Base-by-base conservation (phyloP, 2,888 invertebrate genomes). In the Mongoloraphidia duomilia region DNA sequence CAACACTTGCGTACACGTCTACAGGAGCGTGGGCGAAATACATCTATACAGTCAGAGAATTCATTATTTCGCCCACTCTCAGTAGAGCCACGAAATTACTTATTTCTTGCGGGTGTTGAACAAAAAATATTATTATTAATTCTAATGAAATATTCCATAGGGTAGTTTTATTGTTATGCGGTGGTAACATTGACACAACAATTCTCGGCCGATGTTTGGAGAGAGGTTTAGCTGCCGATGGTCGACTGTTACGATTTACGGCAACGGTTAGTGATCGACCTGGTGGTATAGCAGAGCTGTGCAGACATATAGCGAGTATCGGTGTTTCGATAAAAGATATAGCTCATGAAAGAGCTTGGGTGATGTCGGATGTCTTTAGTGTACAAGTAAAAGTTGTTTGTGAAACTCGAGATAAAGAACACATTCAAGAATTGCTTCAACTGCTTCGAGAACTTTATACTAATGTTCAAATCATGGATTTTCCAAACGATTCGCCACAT, bases 251-350 rank as follows among this genome's bases (percentile, higher is more conserved):
- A 61, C 73, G 86, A 56, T 89, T 90, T 65, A 76, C 77, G 51
- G 84, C 84, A 41, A 84, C 83, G 1, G 81, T 89, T 3, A 85
- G 83, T 61, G 92, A 92, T 69, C 74, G 90, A 53, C 91, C 92
- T 0, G 91, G 91, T 6, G 91, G 88, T 13, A 87, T 92, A 53
- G 81, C 87, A 1, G 91, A 92, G 60, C 72, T 93, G 6, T 88
- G 90, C 61, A 77, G 78, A 59, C 68, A 86, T 39, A 74, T 93
- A 47, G 76, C 82, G 0, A 75, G 77, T 2, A 72, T 86, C 34
- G 91, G 91, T 1, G 91, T 91, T 11, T 86, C 86, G 38, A 90
- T 96, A 54, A 96, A 95, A 66, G 95, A 95, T 62, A 92, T 96
- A 51, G 85, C 91, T 68, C 95, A 96, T 65, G 95, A 96, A 64